Percentiles rank a stretch among this genome's conserved stretches.
Evolutionary conservation across 1,140 invertebrate species (phyloP).

Genomic region (Lasaia peninsularis): DNA sequence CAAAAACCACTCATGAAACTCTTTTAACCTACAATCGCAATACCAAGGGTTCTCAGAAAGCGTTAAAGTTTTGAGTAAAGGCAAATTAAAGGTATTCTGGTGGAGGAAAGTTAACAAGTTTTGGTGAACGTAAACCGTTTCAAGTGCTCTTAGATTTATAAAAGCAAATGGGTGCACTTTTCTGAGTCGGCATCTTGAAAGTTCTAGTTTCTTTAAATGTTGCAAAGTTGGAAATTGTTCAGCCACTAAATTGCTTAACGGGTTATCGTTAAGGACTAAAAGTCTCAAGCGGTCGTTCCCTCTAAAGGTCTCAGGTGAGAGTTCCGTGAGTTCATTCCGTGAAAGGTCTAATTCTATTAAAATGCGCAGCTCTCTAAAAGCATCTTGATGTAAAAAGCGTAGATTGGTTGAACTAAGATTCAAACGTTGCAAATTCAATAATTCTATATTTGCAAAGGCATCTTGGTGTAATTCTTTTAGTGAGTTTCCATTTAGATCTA

Average conservation of each 20-base stretch:
- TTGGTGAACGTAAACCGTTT: conserved; percentile 62
- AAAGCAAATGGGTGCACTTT: conserved; percentile 83
- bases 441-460: conserved; percentile 85
- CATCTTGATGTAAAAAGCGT: conserved; percentile 85
- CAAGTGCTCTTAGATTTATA: conserved; percentile 56
- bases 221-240: conserved; percentile 85
- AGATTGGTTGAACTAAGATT: conserved; percentile 86
- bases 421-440: conserved; percentile 90
- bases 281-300: conserved; percentile 85
- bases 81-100: conserved; percentile 62
- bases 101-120: conserved; percentile 60
- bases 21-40: conserved; percentile 90
- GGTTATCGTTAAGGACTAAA: conserved; percentile 85
- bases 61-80: conserved; percentile 84
- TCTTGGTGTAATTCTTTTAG: conserved; percentile 85
- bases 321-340: conserved; percentile 82
- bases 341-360: conserved; percentile 91
- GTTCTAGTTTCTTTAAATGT: conserved; percentile 85
- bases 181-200: conserved; percentile 86
- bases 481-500: conserved; percentile 88
- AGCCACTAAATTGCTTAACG: conserved; percentile 79
- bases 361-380: conserved; percentile 91
- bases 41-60: conserved; percentile 92
- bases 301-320: conserved; percentile 85
- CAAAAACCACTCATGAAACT: conserved; percentile 88